A percentile compares a stretch with the other conserved stretches of the same genome.
These are phyloP conservation scores for Drosophila insularis DNA, from an alignment of 1,140 invertebrate genomes.

Conservation along the genomic window DNA sequence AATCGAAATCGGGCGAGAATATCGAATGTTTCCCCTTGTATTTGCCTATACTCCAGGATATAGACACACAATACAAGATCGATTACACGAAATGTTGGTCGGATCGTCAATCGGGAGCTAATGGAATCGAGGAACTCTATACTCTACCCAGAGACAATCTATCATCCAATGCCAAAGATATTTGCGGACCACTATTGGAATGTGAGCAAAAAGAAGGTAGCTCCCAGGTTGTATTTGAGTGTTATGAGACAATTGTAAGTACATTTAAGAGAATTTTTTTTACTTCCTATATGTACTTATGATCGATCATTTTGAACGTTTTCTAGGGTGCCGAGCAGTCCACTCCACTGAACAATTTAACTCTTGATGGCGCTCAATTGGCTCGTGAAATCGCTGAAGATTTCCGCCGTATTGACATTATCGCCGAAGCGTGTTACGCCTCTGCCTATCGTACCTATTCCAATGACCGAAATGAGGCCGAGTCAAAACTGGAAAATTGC, in stretches of 20 bases:
- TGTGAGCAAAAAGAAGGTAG: not conserved
- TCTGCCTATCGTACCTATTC: not conserved
- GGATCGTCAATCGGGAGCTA: not conserved
- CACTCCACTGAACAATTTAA: not conserved
- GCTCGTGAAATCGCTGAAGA: not conserved
- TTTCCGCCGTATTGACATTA: not conserved
- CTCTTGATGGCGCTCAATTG: not conserved
- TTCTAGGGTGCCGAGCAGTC: not conserved
- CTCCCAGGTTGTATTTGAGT: not conserved
- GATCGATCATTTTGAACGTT: not conserved
- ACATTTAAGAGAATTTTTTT: too few species aligned
- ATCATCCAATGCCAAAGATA: not conserved
- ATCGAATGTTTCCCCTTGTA: not conserved
- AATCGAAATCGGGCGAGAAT: not conserved
- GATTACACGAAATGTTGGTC: not conserved
- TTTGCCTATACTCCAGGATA: not conserved
- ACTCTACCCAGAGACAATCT: not conserved
- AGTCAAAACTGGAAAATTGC: not conserved
- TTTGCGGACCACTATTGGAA: not conserved
- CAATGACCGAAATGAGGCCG: not conserved
- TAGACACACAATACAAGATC: not conserved
- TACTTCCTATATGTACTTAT: too few species aligned
- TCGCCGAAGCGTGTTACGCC: not conserved
- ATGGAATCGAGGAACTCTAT: not conserved
- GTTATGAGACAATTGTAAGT: not conserved